Evolutionary conservation across 2,888 invertebrate species (phyloP).

Genomic region (Brachyopa scutellaris): DNA sequence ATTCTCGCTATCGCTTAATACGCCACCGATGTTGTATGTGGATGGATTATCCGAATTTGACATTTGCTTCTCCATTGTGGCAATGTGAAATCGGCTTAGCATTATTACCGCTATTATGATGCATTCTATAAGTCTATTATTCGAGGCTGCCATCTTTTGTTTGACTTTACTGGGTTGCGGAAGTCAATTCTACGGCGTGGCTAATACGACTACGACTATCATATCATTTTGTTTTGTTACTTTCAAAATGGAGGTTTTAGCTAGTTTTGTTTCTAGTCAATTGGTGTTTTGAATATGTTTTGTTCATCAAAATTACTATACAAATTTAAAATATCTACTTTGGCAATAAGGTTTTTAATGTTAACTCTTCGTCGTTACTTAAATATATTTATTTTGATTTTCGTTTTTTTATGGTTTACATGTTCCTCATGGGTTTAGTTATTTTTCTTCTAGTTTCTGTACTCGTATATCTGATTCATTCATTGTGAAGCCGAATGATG

Average conservation of each 20-base stretch:
- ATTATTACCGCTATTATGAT: conserved; percentile 20
- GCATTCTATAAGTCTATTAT: conserved; percentile 15
- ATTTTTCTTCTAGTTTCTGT: neutral
- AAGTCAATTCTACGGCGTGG: neutral
- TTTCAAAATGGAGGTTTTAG: too few species aligned
- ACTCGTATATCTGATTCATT: neutral
- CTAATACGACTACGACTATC: too few species aligned
- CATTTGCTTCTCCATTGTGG: conserved; percentile 74
- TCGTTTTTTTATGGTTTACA: conserved; percentile 5
- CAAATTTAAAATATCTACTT: conserved; percentile 50
- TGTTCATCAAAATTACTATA: conserved; percentile 18
- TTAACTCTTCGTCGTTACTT: conserved; percentile 46
- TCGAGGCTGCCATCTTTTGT: conserved; percentile 42
- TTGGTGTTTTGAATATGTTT: conserved; percentile 1
- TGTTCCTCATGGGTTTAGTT: conserved; percentile 3
- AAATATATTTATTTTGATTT: neutral
- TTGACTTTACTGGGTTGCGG: neutral
- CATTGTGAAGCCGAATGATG: neutral
- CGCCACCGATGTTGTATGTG: conserved; percentile 95
- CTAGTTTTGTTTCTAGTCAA: too few species aligned
- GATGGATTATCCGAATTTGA: conserved; percentile 84
- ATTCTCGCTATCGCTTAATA: conserved; percentile 92
- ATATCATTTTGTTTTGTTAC: too few species aligned
- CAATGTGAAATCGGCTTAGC: conserved; percentile 30
- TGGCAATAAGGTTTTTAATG: conserved; percentile 43